Evolutionary conservation across 2,888 invertebrate species (phyloP).

Genomic region (Lampropteryx suffumata): DNA sequence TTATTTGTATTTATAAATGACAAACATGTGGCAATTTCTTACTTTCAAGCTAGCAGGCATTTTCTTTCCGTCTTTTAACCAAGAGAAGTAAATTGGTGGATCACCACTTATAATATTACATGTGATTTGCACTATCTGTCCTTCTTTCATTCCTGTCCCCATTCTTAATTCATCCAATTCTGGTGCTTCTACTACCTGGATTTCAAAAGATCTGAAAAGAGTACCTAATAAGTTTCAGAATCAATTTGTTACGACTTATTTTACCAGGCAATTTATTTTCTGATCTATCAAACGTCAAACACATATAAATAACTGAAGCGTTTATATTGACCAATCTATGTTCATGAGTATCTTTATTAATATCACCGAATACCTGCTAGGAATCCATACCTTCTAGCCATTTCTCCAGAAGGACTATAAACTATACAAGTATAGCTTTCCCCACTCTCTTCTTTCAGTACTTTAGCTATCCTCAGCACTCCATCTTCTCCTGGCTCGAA

Average conservation of each 20-base stretch:
- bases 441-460: constrained; percentile 86
- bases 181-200: constrained; percentile 89
- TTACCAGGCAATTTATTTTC: no score
- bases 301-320: no score
- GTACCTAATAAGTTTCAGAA: no score
- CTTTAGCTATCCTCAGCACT: constrained; percentile 82
- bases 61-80: constrained; percentile 86
- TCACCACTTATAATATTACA: constrained; percentile 90
- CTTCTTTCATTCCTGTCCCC: constrained; percentile 90
- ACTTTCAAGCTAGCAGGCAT: constrained; percentile 85
- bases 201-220: constrained; percentile 84
- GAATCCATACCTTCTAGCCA: constrained; percentile 83
- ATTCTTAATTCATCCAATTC: constrained; percentile 92
- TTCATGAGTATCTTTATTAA: no score
- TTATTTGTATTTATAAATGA: neutral
- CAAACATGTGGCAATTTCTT: constrained; percentile 16
- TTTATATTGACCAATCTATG: no score
- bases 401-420: constrained; percentile 88
- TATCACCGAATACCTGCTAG: neutral
- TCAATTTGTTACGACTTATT: no score
- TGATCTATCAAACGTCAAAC: no score
- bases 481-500: constrained; percentile 76
- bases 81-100: constrained; percentile 87
- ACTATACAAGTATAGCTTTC: constrained; percentile 92
- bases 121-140: constrained; percentile 92